Percentiles rank a stretch among this genome's conserved stretches.
phyloP scores from a whole-genome alignment of 2,888 invertebrate species.

The Rhopalosiphum nymphaeae region DNA sequence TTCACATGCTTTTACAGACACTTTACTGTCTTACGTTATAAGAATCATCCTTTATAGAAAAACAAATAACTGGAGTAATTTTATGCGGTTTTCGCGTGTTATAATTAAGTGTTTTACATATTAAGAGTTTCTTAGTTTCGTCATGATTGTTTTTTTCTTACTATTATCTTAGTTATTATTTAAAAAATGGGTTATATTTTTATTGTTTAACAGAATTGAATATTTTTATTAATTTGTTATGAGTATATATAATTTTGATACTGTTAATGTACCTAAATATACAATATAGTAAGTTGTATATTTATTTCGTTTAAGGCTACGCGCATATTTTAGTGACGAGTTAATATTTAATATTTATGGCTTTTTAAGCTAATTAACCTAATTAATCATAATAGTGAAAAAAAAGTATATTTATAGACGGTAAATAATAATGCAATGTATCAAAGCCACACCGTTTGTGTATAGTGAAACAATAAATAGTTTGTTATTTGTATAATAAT shows the following conservation, averaged over 20 bases:
- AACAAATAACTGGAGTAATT: neutral
- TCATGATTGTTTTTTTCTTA: neutral
- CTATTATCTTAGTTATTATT: neutral
- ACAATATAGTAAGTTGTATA: neutral
- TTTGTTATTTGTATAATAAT: constrained; percentile 29
- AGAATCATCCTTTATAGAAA: neutral
- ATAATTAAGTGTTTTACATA: neutral
- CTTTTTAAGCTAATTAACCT: neutral
- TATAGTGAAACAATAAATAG: constrained; percentile 12
- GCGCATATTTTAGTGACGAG: neutral
- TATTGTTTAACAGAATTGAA: neutral
- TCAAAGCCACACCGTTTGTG: constrained; percentile 10
- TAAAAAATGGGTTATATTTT: neutral
- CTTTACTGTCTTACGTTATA: neutral
- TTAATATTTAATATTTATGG: neutral
- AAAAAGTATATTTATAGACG: neutral
- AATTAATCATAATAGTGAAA: neutral
- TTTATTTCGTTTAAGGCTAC: neutral
- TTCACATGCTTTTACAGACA: neutral
- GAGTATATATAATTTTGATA: neutral
- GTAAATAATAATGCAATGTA: neutral
- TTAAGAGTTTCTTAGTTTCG: neutral
- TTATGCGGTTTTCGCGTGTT: neutral
- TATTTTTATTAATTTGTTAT: neutral
- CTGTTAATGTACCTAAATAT: neutral